A percentile compares a stretch with the other conserved stretches of the same genome.
These are phyloP conservation scores for Porites australiensis DNA, from an alignment of 64 coral and sea anemone genomes.

Conservation along the genomic window DNA sequence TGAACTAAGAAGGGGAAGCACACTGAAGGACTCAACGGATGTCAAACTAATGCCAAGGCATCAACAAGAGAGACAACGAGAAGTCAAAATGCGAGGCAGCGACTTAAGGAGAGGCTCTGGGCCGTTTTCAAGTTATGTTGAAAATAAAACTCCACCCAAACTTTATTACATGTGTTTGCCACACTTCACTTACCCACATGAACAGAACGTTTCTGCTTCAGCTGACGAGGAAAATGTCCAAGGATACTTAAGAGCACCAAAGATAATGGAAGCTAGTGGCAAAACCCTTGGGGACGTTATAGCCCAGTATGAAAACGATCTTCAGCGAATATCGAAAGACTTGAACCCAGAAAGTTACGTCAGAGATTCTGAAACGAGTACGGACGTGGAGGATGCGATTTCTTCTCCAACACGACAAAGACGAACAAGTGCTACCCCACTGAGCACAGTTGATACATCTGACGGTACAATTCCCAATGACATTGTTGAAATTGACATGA, in stretches of 20 bases:
- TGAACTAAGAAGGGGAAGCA: not conserved
- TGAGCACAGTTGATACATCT: no score
- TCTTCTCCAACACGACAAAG: no score
- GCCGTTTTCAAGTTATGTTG: not conserved
- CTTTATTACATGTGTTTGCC: not conserved
- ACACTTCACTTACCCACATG: not conserved
- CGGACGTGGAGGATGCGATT: no score
- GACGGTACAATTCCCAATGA: not conserved
- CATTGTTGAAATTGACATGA: not conserved
- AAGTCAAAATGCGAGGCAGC: not conserved
- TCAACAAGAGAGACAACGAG: not conserved
- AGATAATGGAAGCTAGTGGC: slow-evolving; percentile 27
- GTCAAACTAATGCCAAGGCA: no score
- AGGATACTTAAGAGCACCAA: slow-evolving; percentile 12
- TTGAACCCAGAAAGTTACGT: not conserved
- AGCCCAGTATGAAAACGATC: slow-evolving; percentile 46
- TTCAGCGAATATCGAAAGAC: not conserved
- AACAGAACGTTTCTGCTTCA: not conserved
- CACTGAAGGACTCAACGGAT: not conserved
- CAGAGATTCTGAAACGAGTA: no score
- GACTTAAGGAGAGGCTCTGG: not conserved
- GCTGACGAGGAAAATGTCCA: slow-evolving; percentile 5
- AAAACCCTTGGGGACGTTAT: slow-evolving; percentile 55
- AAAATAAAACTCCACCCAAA: not conserved
- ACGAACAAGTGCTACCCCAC: no score